These are phyloP conservation scores for Hirtodrosophila duncani DNA, from an alignment of 2,888 invertebrate species.

Conservation along the genomic window DNA sequence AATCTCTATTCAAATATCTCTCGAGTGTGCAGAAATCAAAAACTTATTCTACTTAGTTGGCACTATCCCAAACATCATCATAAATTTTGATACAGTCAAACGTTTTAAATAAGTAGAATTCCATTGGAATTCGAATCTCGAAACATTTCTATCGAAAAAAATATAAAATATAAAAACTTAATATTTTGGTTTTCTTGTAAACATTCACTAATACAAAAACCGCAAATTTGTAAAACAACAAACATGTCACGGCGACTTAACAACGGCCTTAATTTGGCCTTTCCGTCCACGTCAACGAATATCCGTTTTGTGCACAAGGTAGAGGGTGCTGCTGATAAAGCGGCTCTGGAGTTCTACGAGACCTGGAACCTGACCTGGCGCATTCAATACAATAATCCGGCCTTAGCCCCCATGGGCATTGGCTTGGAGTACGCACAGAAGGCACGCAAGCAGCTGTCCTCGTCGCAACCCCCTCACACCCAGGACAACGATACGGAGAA, in stretches of 20 bases:
- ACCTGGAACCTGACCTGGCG: conserved; percentile 34
- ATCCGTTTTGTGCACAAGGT: conserved; percentile 3
- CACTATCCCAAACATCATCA: no score
- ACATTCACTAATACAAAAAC: no score
- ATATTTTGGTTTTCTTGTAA: no score
- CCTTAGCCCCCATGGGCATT: conserved; percentile 15
- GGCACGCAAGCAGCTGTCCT: neutral
- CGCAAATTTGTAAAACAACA: neutral
- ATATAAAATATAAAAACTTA: no score
- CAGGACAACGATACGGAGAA: conserved; percentile 6
- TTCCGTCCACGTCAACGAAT: neutral
- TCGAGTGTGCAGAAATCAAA: no score
- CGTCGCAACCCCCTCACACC: neutral
- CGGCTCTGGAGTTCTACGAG: conserved; percentile 36
- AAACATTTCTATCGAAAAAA: neutral
- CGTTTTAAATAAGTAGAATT: neutral
- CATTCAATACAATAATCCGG: conserved; percentile 14
- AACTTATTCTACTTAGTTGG: no score
- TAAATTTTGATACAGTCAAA: no score
- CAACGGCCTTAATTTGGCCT: neutral
- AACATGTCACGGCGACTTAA: neutral
- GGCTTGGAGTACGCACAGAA: conserved; percentile 22
- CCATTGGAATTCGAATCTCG: neutral
- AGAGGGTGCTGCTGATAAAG: conserved; percentile 23
- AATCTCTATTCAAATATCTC: no score